These are phyloP conservation scores for Panurus biarmicus DNA, from an alignment of 2,113 vertebrate genomes.

Conservation along the genomic window DNA sequence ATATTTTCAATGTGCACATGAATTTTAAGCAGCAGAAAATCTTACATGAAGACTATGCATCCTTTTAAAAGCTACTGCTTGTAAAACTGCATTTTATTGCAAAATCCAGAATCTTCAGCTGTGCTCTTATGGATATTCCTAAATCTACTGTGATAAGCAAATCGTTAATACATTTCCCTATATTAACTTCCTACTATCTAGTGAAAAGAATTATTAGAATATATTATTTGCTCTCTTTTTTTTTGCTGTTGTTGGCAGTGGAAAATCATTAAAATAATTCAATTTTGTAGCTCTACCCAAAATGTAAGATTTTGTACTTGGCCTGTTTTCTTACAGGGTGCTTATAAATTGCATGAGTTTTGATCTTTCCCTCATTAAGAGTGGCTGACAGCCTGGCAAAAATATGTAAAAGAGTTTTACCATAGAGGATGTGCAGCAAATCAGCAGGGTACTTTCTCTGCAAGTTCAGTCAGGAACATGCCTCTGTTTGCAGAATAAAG, in stretches of 20 bases:
- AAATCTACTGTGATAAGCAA: constrained; percentile 11
- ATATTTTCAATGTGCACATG: neutral
- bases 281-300: neutral
- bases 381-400: neutral
- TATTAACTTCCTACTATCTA: constrained; percentile 20
- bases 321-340: neutral
- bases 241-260: neutral
- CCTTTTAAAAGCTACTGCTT: neutral
- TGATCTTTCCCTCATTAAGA: neutral
- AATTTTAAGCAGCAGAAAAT: neutral
- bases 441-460: neutral
- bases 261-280: constrained; percentile 24
- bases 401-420: neutral
- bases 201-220: constrained; percentile 31
- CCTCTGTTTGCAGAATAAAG: neutral
- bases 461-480: neutral
- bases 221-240: neutral
- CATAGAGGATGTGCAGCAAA: neutral
- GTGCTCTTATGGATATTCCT: neutral
- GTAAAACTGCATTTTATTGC: neutral
- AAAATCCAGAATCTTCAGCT: neutral
- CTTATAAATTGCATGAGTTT: constrained; percentile 1
- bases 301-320: neutral
- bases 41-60: neutral
- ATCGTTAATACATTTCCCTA: constrained; percentile 21